Conservation (phyloP, 2,797 vertebrate genomes). For the Catamblyrhynchus diadema region DNA sequence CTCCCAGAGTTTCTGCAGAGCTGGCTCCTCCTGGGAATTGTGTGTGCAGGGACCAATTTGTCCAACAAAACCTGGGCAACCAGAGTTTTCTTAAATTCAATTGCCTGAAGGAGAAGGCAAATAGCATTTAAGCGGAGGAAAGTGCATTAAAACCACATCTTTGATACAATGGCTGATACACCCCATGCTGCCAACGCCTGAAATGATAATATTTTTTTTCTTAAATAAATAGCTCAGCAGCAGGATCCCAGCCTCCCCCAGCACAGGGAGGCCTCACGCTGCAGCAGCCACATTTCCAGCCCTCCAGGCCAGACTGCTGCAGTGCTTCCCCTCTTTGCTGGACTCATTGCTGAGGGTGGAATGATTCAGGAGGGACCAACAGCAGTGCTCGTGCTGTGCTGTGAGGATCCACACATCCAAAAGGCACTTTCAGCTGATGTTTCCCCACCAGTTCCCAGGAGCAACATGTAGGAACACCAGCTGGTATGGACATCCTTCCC, state of each 20-base stretch:
- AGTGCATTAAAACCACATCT: constrained; percentile 70
- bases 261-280: neutral
- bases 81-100: constrained; percentile 72
- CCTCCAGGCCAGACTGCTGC: neutral
- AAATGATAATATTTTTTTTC: constrained; percentile 74
- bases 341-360: neutral
- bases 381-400: accelerated
- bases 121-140: constrained; percentile 63
- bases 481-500: neutral
- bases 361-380: neutral
- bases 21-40: constrained; percentile 59
- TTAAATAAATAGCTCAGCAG: constrained; percentile 65
- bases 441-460: neutral
- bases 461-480: neutral
- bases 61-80: constrained; percentile 55
- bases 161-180: constrained; percentile 57
- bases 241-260: neutral
- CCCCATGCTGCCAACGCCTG: constrained; percentile 38
- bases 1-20: constrained; percentile 62
- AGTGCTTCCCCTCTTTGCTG: neutral
- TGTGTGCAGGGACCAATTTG: constrained; percentile 54
- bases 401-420: neutral
- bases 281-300: constrained; percentile 18
- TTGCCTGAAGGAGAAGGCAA: constrained; percentile 73
- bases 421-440: neutral